These are phyloP conservation scores for Ridgeia piscesae DNA, from an alignment of 1,140 invertebrate genomes.

Conservation along the genomic window DNA sequence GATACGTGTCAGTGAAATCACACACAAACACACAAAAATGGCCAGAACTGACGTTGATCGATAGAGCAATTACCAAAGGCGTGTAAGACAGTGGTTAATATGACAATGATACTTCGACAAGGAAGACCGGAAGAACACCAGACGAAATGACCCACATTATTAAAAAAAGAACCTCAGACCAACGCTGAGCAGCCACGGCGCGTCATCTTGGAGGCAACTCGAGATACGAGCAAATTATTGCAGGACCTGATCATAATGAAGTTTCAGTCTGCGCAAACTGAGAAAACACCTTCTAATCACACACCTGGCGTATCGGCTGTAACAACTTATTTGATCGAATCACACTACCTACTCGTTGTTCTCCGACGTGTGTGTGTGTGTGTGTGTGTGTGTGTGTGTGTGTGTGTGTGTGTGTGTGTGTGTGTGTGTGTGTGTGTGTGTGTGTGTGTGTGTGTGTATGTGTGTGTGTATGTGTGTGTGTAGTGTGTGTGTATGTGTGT, in stretches of 20 bases:
- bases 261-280: background rate
- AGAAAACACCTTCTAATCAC: background rate
- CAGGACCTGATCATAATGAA: background rate
- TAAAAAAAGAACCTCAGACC: too few relatives aligned
- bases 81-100: background rate
- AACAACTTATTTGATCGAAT: background rate
- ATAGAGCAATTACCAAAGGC: background rate
- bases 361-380: too few relatives aligned
- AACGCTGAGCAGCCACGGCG: background rate
- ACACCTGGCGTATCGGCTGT: background rate
- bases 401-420: too few relatives aligned
- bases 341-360: too few relatives aligned
- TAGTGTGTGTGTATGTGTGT: too few relatives aligned
- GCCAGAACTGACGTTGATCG: background rate
- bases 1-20: background rate
- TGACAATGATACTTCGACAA: background rate
- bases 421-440: background rate
- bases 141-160: too few relatives aligned
- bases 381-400: too few relatives aligned
- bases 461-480: conserved; percentile 20
- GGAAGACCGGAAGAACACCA: too few relatives aligned
- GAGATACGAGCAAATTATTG: background rate
- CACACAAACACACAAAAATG: background rate
- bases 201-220: background rate
- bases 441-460: background rate